phyloP scores from a whole-genome alignment of 2,888 invertebrate genomes.

The Phyto melanocephala region DNA sequence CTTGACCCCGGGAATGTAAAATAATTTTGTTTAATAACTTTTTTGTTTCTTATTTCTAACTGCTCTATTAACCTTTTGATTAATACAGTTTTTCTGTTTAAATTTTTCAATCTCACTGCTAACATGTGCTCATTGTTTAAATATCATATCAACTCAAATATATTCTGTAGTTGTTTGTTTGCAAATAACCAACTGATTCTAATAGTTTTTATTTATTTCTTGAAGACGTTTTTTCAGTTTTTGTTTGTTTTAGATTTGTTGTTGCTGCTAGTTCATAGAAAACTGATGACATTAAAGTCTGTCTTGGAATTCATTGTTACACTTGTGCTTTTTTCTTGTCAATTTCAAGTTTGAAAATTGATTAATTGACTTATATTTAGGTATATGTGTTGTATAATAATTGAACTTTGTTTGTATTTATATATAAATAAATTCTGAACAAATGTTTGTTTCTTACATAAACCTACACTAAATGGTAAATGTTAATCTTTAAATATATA shows the following conservation, averaged over 20 bases:
- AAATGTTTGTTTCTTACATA: not conserved
- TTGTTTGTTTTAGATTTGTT: not conserved
- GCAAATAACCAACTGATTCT: too few species aligned
- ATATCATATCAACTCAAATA: not conserved
- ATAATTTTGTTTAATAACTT: too few species aligned
- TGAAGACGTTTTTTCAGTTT: too few species aligned
- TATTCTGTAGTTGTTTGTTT: too few species aligned
- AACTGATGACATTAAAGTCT: slow-evolving; percentile 41
- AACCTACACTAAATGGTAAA: not conserved
- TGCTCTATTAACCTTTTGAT: slow-evolving; percentile 44
- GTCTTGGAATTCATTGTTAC: slow-evolving; percentile 9
- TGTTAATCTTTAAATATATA: too few species aligned
- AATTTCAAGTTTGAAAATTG: not conserved
- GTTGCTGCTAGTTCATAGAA: not conserved
- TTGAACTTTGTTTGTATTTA: slow-evolving; percentile 31
- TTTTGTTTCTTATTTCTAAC: not conserved
- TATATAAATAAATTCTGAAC: not conserved
- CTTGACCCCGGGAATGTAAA: too few species aligned
- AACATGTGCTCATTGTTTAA: slow-evolving; percentile 20
- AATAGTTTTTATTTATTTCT: too few species aligned
- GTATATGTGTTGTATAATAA: slow-evolving; percentile 6
- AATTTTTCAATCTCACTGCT: not conserved
- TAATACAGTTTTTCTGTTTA: not conserved
- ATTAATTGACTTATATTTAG: too few species aligned
- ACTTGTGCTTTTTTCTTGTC: slow-evolving; percentile 17